A percentile compares a stretch with the other conserved stretches of the same genome.
phyloP scores from a whole-genome alignment of 2,888 invertebrate genomes.

The Drosophila lutescens region DNA sequence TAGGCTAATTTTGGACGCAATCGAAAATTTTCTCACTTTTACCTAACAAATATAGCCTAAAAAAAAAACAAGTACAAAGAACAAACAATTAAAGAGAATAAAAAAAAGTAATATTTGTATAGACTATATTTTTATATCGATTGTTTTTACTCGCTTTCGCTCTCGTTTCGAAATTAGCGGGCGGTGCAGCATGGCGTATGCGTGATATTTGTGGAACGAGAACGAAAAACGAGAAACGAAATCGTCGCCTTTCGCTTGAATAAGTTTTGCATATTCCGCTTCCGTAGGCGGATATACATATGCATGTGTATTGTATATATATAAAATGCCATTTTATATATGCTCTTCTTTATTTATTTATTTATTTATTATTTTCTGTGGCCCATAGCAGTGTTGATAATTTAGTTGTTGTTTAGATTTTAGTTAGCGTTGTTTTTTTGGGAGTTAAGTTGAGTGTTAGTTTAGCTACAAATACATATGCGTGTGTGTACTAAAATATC shows the following conservation, averaged over 20 bases:
- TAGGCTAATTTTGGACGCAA: slow-evolving; percentile 60
- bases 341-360: slow-evolving; percentile 4
- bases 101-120: slow-evolving; percentile 1
- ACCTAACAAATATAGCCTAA: slow-evolving; percentile 25
- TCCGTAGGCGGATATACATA: slow-evolving; percentile 4
- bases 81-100: slow-evolving; percentile 11
- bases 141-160: slow-evolving; percentile 13
- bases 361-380: slow-evolving; percentile 17
- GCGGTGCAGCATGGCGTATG: slow-evolving; percentile 58
- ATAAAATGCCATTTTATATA: slow-evolving; percentile 10
- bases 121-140: slow-evolving; percentile 14
- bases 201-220: slow-evolving; percentile 50
- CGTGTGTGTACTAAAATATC: slow-evolving; percentile 31
- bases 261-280: slow-evolving; percentile 29
- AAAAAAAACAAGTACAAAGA: slow-evolving; percentile 5
- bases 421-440: slow-evolving; percentile 32
- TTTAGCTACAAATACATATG: slow-evolving; percentile 29
- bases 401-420: slow-evolving; percentile 36
- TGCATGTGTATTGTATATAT: slow-evolving; percentile 5
- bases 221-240: slow-evolving; percentile 36
- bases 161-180: slow-evolving; percentile 26
- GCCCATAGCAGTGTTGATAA: slow-evolving; percentile 29
- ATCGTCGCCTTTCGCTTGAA: slow-evolving; percentile 31
- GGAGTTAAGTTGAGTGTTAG: slow-evolving; percentile 29
- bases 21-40: slow-evolving; percentile 46